Percentiles rank a stretch among this genome's conserved stretches.
phyloP scores from a whole-genome alignment of 2,113 vertebrate species.

The Synchiropus splendidus region DNA sequence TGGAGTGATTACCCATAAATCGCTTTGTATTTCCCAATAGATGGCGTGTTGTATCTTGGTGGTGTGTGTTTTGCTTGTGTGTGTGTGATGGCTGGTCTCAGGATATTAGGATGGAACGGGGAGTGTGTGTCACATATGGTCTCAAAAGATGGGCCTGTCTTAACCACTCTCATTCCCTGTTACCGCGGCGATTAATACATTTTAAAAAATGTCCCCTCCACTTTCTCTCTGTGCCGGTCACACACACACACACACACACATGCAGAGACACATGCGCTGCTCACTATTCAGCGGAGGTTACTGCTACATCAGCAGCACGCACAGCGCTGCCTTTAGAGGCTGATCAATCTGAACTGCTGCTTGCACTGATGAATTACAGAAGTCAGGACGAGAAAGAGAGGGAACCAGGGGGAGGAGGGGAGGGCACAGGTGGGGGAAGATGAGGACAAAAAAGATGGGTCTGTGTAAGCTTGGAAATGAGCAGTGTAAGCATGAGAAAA shows the following conservation, averaged over 20 bases:
- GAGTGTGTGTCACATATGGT: conserved; percentile 36
- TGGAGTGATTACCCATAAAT: conserved; percentile 59
- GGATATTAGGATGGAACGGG: conserved; percentile 7
- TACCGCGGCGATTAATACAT: conserved; percentile 70
- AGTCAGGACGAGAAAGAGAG: conserved; percentile 41
- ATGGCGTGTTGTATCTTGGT: conserved; percentile 21
- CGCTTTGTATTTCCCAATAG: conserved; percentile 52
- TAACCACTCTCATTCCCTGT: conserved; percentile 55
- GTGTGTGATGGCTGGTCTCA: neutral
- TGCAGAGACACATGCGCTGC: conserved; percentile 39
- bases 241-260: conserved; percentile 36
- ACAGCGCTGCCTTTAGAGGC: conserved; percentile 66
- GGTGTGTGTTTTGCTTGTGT: conserved; percentile 20
- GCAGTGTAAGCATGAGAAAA: no score
- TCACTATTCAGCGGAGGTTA: conserved; percentile 61
- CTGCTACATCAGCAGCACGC: conserved; percentile 71
- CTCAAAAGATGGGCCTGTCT: conserved; percentile 60
- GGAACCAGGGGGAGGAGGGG: neutral
- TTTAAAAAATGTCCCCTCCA: conserved; percentile 73
- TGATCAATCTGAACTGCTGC: conserved; percentile 75
- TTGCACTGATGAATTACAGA: conserved; percentile 78
- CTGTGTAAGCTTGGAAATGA: no score
- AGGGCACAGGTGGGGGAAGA: conserved; percentile 1
- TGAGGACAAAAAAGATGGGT: neutral
- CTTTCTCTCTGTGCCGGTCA: conserved; percentile 51